Evolutionary conservation across 2,113 vertebrate species (phyloP).

Genomic region (Passer montanus): DNA sequence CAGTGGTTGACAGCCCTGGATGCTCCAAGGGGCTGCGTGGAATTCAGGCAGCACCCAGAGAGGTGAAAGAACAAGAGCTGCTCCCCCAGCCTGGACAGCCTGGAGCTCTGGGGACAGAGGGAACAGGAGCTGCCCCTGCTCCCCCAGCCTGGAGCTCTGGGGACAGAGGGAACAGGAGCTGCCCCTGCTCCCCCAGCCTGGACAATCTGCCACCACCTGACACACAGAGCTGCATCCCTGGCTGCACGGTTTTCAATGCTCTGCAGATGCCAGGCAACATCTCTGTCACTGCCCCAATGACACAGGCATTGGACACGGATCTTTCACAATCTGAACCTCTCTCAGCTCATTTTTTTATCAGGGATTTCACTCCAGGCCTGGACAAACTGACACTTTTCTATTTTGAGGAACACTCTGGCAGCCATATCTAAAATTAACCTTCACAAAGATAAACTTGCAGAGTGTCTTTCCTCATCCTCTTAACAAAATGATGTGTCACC

Average conservation of each 20-base stretch:
- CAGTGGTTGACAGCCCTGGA: neutral
- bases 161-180: neutral
- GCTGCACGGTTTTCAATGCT: neutral
- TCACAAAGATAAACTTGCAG: neutral
- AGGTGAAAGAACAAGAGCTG: neutral
- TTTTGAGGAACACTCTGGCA: neutral
- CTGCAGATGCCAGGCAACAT: neutral
- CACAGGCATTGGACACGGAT: neutral
- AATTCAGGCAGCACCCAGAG: neutral
- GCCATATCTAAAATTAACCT: slow-evolving; percentile 9
- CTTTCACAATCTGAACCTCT: neutral
- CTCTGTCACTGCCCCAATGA: neutral
- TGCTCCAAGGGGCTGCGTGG: neutral
- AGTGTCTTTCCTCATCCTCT: neutral
- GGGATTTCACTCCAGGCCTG: neutral
- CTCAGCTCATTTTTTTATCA: neutral
- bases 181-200: neutral
- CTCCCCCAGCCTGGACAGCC: neutral
- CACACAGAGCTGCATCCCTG: neutral
- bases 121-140: neutral
- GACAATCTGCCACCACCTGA: neutral
- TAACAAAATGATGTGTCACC: neutral
- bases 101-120: neutral
- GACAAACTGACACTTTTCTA: neutral
- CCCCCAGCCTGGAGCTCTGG: neutral